Conservation (phyloP, 1,140 invertebrate genomes). For the Conus ventricosus region DNA sequence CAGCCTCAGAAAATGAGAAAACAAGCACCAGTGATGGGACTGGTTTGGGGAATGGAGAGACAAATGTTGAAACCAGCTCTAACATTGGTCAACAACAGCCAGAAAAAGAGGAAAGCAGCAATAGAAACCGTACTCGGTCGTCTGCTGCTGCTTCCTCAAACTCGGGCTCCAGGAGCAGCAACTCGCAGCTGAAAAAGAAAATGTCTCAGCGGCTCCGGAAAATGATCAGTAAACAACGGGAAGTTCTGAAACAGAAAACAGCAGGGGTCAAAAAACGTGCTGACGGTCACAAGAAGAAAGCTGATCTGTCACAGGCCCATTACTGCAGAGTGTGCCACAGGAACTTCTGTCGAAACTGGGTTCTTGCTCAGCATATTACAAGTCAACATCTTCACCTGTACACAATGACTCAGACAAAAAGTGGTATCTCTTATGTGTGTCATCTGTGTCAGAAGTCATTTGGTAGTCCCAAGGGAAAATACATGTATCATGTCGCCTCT, state of each 20-base stretch:
- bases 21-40: neutral
- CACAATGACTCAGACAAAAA: conserved; percentile 26
- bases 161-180: neutral
- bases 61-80: too few relatives aligned
- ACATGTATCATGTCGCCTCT: conserved; percentile 43
- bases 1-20: neutral
- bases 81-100: too few relatives aligned
- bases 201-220: neutral
- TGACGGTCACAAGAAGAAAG: neutral
- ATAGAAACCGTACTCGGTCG: too few relatives aligned
- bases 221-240: neutral
- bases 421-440: conserved; percentile 37
- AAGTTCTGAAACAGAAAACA: neutral
- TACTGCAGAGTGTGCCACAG: conserved; percentile 37
- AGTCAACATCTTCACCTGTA: conserved; percentile 44
- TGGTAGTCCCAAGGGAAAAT: conserved; percentile 17
- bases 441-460: conserved; percentile 45
- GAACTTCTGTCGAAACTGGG: conserved; percentile 17
- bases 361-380: conserved; percentile 44
- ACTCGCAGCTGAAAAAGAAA: neutral
- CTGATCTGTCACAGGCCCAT: neutral
- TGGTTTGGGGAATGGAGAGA: too few relatives aligned
- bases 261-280: neutral
- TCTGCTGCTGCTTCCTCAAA: neutral
- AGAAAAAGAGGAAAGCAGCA: too few relatives aligned